These are phyloP conservation scores for Cosmia pyralina DNA, from an alignment of 2,888 invertebrate species.

Conservation along the genomic window DNA sequence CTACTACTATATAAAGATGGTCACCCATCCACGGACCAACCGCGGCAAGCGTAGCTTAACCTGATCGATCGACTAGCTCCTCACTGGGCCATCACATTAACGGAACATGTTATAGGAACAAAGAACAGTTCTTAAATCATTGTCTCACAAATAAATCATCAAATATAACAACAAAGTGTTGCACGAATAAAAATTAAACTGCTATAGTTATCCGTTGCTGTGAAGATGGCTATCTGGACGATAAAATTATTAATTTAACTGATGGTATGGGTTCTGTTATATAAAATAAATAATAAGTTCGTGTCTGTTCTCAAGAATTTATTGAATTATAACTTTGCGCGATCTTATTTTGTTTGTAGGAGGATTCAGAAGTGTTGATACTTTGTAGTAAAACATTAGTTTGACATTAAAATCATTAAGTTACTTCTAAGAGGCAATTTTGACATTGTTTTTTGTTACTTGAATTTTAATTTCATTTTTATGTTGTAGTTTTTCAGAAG, in stretches of 20 bases:
- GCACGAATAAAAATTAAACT: constrained; percentile 25
- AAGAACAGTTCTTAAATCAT: too few relatives aligned
- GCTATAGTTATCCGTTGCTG: constrained; percentile 36
- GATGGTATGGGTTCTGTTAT: constrained; percentile 66
- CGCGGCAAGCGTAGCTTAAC: too few relatives aligned
- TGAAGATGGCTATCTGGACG: constrained; percentile 66
- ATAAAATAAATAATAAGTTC: constrained; percentile 76
- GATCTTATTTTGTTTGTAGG: constrained; percentile 70
- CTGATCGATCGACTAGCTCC: too few relatives aligned
- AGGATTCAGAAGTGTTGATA: constrained; percentile 46
- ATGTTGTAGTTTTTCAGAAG: not conserved
- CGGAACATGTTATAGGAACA: too few relatives aligned
- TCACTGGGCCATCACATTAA: too few relatives aligned
- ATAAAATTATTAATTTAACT: constrained; percentile 71
- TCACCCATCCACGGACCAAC: too few relatives aligned
- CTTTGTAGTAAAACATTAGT: not conserved
- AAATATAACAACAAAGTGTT: not conserved
- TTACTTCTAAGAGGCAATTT: not conserved
- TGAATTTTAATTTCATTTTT: not conserved
- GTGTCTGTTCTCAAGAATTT: constrained; percentile 73
- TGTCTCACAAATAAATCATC: constrained; percentile 4
- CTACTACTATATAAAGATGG: too few relatives aligned
- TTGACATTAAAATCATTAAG: too few relatives aligned
- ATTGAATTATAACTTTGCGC: constrained; percentile 78
- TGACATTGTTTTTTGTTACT: not conserved